These are phyloP conservation scores for Sylvia atricapilla DNA, from an alignment of 2,113 vertebrate genomes.

Conservation along the genomic window DNA sequence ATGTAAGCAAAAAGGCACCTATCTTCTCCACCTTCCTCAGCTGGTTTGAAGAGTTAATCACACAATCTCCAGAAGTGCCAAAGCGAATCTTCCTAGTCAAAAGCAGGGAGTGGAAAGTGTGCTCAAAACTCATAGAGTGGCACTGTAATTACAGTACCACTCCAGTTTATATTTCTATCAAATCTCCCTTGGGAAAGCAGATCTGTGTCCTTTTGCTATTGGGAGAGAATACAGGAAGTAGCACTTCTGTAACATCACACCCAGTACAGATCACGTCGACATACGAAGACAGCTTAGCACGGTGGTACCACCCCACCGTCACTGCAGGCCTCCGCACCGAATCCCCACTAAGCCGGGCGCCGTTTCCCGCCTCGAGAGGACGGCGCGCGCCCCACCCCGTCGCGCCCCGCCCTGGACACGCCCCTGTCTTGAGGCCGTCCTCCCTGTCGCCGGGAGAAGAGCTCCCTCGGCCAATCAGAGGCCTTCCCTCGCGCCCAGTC, in stretches of 20 bases:
- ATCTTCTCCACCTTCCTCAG: not conserved
- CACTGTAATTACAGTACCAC: not conserved
- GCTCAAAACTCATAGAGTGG: not conserved
- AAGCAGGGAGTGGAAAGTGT: not conserved
- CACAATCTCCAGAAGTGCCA: not conserved
- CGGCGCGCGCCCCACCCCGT: accelerated
- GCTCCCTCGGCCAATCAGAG: not conserved
- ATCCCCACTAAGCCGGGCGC: accelerated
- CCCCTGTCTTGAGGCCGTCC: accelerated
- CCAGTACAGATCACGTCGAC: not conserved
- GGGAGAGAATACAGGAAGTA: not conserved
- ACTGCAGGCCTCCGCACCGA: not conserved
- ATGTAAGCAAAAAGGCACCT: not conserved
- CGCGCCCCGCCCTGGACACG: not conserved
- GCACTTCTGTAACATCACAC: not conserved
- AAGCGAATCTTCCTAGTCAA: not conserved
- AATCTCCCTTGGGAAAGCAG: not conserved
- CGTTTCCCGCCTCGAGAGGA: not conserved
- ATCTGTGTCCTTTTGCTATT: not conserved
- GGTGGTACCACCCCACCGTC: not conserved
- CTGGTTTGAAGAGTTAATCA: not conserved
- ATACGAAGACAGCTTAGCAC: not conserved
- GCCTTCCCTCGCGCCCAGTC: not conserved
- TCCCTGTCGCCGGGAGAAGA: not conserved
- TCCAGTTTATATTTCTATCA: not conserved